Conservation (phyloP, 2,888 invertebrate species). For the Drosophila pseudotalamancana region DNA sequence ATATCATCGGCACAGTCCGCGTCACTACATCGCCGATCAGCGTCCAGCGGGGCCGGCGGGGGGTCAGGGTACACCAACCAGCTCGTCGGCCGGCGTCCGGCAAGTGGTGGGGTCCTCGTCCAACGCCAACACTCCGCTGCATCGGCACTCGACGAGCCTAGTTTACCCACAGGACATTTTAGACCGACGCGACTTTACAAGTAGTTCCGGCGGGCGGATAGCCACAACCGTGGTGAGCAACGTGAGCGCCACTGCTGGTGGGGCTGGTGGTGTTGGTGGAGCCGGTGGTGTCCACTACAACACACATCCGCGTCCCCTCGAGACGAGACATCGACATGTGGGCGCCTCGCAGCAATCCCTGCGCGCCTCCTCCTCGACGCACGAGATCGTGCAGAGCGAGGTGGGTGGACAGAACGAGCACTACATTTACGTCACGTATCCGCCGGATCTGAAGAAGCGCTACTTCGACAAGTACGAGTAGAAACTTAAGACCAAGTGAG, state of each 20-base stretch:
- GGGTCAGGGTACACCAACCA: constrained; percentile 68
- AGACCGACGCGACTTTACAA: constrained; percentile 84
- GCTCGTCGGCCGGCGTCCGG: constrained; percentile 60
- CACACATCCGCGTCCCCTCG: constrained; percentile 78
- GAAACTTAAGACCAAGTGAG: neutral
- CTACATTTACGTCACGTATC: constrained; percentile 95
- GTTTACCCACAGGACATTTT: constrained; percentile 83
- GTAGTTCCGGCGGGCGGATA: constrained; percentile 59
- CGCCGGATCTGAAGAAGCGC: constrained; percentile 92
- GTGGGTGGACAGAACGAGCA: constrained; percentile 88
- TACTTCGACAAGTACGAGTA: constrained; percentile 87
- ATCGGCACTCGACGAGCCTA: constrained; percentile 79
- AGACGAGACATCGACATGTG: constrained; percentile 78
- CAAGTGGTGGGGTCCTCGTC: constrained; percentile 65
- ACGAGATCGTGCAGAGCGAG: constrained; percentile 85
- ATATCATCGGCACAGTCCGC: constrained; percentile 83
- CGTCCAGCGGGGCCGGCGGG: constrained; percentile 63
- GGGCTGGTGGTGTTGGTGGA: constrained; percentile 33
- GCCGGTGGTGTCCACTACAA: constrained; percentile 71
- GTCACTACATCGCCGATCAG: constrained; percentile 82
- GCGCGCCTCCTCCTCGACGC: constrained; percentile 81
- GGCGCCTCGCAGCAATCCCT: constrained; percentile 81
- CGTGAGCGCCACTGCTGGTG: constrained; percentile 35
- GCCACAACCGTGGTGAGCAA: constrained; percentile 75
- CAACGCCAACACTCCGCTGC: constrained; percentile 77